These are phyloP conservation scores for Tenebrio molitor DNA, from an alignment of 1,140 invertebrate species.

Conservation along the genomic window DNA sequence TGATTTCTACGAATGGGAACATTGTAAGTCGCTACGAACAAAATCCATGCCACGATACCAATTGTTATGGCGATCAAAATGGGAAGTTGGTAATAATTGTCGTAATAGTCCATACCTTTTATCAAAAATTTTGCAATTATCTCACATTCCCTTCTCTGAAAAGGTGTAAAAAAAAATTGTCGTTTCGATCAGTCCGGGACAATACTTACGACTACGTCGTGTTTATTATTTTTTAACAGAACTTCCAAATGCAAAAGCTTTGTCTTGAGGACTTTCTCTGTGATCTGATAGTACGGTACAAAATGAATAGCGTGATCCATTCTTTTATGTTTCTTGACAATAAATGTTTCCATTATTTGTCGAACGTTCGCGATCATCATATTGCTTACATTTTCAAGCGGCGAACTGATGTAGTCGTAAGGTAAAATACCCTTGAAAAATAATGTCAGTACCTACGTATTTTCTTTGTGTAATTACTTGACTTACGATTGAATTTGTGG, in stretches of 20 bases:
- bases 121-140: slow-evolving; percentile 52
- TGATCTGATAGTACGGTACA: slow-evolving; percentile 75
- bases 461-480: too few species aligned
- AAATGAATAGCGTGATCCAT: slow-evolving; percentile 83
- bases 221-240: not conserved
- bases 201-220: slow-evolving; percentile 5
- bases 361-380: slow-evolving; percentile 70
- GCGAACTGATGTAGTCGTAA: slow-evolving; percentile 93
- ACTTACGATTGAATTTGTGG: slow-evolving; percentile 90
- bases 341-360: slow-evolving; percentile 57
- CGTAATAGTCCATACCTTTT: slow-evolving; percentile 58
- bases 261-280: slow-evolving; percentile 22
- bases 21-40: slow-evolving; percentile 51
- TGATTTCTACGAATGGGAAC: not conserved
- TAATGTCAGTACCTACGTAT: too few species aligned
- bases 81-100: slow-evolving; percentile 60
- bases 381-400: slow-evolving; percentile 71
- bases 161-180: not conserved
- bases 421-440: slow-evolving; percentile 65
- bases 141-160: slow-evolving; percentile 47
- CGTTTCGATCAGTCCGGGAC: too few species aligned
- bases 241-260: slow-evolving; percentile 41
- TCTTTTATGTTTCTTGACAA: slow-evolving; percentile 78
- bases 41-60: slow-evolving; percentile 60
- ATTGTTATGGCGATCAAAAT: slow-evolving; percentile 55